These are phyloP conservation scores for Pinna nobilis DNA, from an alignment of 1,140 invertebrate species.

Conservation along the genomic window DNA sequence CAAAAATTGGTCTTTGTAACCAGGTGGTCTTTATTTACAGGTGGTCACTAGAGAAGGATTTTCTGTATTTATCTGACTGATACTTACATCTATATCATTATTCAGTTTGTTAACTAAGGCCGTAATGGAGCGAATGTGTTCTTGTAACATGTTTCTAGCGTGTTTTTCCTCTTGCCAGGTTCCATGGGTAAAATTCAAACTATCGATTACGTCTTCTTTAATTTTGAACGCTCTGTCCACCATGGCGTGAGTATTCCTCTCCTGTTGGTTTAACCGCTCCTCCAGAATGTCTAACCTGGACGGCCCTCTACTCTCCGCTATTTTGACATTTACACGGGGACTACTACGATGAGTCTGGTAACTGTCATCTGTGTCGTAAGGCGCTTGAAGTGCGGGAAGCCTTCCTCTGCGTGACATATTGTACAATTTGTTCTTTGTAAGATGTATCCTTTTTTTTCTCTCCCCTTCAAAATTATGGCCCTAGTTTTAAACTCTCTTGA, in stretches of 20 bases:
- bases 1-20: not conserved
- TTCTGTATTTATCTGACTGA: not conserved
- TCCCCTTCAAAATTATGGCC: too few relatives aligned
- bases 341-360: slow-evolving; percentile 20
- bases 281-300: slow-evolving; percentile 61
- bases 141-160: slow-evolving; percentile 66
- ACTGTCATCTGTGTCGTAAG: slow-evolving; percentile 48
- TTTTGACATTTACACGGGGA: slow-evolving; percentile 12
- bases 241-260: slow-evolving; percentile 58
- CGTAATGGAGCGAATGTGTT: slow-evolving; percentile 73
- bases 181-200: slow-evolving; percentile 70
- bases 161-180: slow-evolving; percentile 72
- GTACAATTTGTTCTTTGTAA: too few relatives aligned
- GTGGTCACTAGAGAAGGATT: not conserved
- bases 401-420: slow-evolving; percentile 19
- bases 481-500: too few relatives aligned
- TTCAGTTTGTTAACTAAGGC: slow-evolving; percentile 70
- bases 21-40: not conserved
- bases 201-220: slow-evolving; percentile 73
- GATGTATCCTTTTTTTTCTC: too few relatives aligned
- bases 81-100: slow-evolving; percentile 70
- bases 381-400: slow-evolving; percentile 40
- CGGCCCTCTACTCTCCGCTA: slow-evolving; percentile 33
- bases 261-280: slow-evolving; percentile 62
- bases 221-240: slow-evolving; percentile 71